Conservation (phyloP, 1,140 invertebrate genomes). For the Heliothis virescens region DNA sequence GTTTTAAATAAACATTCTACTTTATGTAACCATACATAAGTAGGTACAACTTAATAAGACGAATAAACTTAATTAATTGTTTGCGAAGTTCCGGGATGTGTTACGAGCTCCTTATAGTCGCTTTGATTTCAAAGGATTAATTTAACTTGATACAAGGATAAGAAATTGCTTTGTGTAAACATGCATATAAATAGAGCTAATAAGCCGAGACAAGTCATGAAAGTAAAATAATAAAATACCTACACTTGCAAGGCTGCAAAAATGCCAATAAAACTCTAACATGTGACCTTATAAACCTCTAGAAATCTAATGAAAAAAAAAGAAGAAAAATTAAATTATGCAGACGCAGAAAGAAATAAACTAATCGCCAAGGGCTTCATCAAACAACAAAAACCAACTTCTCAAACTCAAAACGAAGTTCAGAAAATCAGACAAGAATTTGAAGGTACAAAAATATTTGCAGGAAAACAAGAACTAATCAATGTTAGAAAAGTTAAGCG, state of each 20-base stretch:
- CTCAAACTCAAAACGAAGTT: background rate
- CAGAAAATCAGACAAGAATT: conserved; percentile 1
- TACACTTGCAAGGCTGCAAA: too few species aligned
- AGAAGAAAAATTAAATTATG: background rate
- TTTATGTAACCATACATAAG: background rate
- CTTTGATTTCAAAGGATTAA: conserved; percentile 31
- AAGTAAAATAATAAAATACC: background rate
- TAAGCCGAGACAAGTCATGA: too few species aligned
- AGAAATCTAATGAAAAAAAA: too few species aligned
- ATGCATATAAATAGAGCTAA: too few species aligned
- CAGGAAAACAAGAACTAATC: conserved; percentile 33
- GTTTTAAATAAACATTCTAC: background rate
- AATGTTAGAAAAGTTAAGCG: conserved; percentile 29
- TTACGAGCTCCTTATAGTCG: background rate
- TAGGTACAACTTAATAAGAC: background rate
- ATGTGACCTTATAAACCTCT: too few species aligned
- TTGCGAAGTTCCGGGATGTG: background rate
- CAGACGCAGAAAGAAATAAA: conserved; percentile 3
- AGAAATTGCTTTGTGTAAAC: background rate
- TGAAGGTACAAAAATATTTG: conserved; percentile 27
- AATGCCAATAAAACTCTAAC: background rate
- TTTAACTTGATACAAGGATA: conserved; percentile 3
- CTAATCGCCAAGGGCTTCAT: conserved; percentile 4
- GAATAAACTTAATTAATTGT: conserved; percentile 24
- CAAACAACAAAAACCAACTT: conserved; percentile 23